A percentile compares a stretch with the other conserved stretches of the same genome.
Evolutionary conservation across 2,888 invertebrate species (phyloP).

Genomic region (Netelia inedita): DNA sequence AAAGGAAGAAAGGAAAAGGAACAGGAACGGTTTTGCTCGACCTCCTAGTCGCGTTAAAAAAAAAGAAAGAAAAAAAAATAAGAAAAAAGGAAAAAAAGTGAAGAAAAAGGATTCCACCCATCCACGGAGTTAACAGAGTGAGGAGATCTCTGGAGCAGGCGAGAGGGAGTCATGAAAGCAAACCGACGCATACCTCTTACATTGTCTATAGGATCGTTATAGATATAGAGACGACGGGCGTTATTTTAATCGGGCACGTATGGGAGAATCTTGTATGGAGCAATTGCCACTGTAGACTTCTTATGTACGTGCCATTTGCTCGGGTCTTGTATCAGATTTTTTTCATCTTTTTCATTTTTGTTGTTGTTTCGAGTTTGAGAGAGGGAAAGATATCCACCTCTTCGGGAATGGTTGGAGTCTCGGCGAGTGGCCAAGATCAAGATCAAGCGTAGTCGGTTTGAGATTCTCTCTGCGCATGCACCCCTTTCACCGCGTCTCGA

Average conservation of each 20-base stretch:
- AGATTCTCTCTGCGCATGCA: slow-evolving; percentile 2
- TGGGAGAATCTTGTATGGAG: slow-evolving; percentile 73
- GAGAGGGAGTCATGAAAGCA: slow-evolving; percentile 40
- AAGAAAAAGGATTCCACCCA: slow-evolving; percentile 29
- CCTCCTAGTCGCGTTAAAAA: slow-evolving; percentile 15
- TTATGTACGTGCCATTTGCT: background rate
- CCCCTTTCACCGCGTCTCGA: slow-evolving; percentile 50
- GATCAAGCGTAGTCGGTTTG: slow-evolving; percentile 69
- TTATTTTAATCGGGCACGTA: slow-evolving; percentile 65
- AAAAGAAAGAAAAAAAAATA: slow-evolving; percentile 8
- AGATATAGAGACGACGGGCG: slow-evolving; percentile 77
- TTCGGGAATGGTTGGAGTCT: slow-evolving; percentile 16
- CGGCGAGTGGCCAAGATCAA: slow-evolving; percentile 79
- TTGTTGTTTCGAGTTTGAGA: background rate
- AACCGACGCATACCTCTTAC: slow-evolving; percentile 11
- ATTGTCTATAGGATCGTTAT: background rate
- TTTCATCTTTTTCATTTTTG: background rate
- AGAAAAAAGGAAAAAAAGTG: slow-evolving; percentile 4
- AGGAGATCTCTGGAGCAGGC: slow-evolving; percentile 18
- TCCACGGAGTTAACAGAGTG: slow-evolving; percentile 11
- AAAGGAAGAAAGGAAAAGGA: slow-evolving; percentile 59
- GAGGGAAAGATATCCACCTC: slow-evolving; percentile 63
- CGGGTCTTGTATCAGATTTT: background rate
- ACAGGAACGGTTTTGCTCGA: slow-evolving; percentile 21
- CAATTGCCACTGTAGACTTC: slow-evolving; percentile 7